phyloP scores from a whole-genome alignment of 2,888 invertebrate genomes.

The Frankliniella intonsa region DNA sequence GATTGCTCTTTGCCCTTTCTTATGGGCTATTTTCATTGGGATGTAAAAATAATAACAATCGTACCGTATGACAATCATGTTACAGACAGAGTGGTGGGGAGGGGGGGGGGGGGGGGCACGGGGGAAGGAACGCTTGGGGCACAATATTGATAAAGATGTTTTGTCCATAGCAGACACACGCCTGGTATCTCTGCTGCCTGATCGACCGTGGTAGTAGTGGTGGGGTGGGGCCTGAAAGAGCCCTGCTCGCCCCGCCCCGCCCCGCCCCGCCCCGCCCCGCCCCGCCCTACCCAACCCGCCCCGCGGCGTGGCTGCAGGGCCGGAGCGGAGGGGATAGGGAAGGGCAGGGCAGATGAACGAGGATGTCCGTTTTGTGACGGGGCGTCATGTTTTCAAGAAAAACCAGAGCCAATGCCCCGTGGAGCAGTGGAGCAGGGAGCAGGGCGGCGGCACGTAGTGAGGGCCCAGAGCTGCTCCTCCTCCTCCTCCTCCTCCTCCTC shows the following conservation, averaged over 20 bases:
- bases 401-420: neutral
- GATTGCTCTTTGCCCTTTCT: no score
- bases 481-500: no score
- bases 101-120: neutral
- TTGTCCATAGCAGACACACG: neutral
- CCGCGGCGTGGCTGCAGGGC: neutral
- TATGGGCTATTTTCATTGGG: no score
- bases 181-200: neutral
- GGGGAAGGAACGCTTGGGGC: neutral
- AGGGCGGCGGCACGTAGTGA: no score
- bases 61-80: no score
- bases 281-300: neutral
- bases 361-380: neutral
- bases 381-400: conserved; percentile 10
- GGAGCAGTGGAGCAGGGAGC: no score
- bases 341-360: neutral
- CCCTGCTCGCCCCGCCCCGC: neutral
- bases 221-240: neutral
- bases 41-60: no score
- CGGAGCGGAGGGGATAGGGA: neutral
- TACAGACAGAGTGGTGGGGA: no score
- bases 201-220: conserved; percentile 3
- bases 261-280: neutral
- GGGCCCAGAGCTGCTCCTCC: no score
- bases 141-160: conserved; percentile 15